Conservation (phyloP, 2,888 invertebrate species). For the Orchesellides sinensis region DNA sequence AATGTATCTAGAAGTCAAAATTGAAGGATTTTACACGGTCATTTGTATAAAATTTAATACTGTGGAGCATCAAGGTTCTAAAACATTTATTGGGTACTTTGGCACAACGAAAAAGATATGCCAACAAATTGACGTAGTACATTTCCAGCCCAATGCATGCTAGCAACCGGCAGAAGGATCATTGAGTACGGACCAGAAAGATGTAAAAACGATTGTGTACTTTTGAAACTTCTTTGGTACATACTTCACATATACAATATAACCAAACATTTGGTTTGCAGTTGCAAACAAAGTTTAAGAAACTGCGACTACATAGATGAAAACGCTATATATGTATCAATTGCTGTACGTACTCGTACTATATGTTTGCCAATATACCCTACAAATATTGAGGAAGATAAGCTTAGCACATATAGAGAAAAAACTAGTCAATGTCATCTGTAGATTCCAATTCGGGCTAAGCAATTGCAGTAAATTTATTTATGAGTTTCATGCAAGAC, state of each 20-base stretch:
- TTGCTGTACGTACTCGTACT: slow-evolving; percentile 21
- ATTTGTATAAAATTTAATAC: too few species aligned
- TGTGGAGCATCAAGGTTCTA: slow-evolving; percentile 10
- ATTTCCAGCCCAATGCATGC: not conserved
- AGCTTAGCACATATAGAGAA: too few species aligned
- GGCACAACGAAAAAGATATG: slow-evolving; percentile 12
- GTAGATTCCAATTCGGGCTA: slow-evolving; percentile 18
- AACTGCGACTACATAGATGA: too few species aligned
- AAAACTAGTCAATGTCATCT: slow-evolving; percentile 51
- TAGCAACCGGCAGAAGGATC: not conserved
- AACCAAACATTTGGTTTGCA: not conserved
- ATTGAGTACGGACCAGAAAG: not conserved
- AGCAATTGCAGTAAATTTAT: slow-evolving; percentile 14
- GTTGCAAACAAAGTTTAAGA: not conserved
- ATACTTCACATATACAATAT: not conserved
- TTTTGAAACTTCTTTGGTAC: not conserved
- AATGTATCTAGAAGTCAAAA: too few species aligned
- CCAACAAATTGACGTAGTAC: not conserved
- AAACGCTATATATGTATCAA: too few species aligned
- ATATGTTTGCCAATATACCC: slow-evolving; percentile 8
- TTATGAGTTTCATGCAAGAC: slow-evolving; percentile 18
- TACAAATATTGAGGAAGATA: not conserved
- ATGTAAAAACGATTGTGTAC: slow-evolving; percentile 2
- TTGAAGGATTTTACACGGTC: too few species aligned
- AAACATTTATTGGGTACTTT: slow-evolving; percentile 38